phyloP scores from a whole-genome alignment of 2,113 vertebrate genomes.

The Albula glossodonta region DNA sequence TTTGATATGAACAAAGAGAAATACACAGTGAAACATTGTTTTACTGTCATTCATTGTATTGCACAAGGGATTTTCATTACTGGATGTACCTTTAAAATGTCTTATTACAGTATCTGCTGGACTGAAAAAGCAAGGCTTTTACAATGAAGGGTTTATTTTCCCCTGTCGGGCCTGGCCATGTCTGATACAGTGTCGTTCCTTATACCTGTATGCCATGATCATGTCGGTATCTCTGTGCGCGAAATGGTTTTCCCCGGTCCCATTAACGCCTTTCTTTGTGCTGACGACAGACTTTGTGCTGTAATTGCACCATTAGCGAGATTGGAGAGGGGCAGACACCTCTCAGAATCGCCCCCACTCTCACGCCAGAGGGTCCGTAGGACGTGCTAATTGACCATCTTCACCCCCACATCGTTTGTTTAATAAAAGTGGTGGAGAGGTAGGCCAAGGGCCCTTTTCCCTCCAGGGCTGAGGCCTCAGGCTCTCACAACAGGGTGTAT shows the following conservation, averaged over 20 bases:
- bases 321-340: neutral
- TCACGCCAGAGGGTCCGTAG: neutral
- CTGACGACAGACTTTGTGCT: neutral
- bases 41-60: too few species aligned
- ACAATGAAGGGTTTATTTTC: too few species aligned
- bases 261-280: neutral
- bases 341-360: neutral
- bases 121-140: too few species aligned
- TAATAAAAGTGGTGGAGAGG: neutral
- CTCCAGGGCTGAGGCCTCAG: neutral
- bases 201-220: too few species aligned
- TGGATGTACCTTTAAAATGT: too few species aligned
- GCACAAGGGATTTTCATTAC: too few species aligned
- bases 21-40: too few species aligned
- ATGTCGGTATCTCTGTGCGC: neutral
- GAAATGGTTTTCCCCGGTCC: neutral
- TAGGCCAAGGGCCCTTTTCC: neutral
- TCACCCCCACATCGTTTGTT: neutral
- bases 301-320: neutral
- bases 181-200: neutral
- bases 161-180: too few species aligned
- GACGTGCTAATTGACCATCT: neutral
- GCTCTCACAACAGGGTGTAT: neutral
- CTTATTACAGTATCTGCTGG: too few species aligned
- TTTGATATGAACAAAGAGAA: too few species aligned